A percentile compares a stretch with the other conserved stretches of the same genome.
Conservation (phyloP, 2,888 invertebrate species). For the Sialis lutaria region DNA sequence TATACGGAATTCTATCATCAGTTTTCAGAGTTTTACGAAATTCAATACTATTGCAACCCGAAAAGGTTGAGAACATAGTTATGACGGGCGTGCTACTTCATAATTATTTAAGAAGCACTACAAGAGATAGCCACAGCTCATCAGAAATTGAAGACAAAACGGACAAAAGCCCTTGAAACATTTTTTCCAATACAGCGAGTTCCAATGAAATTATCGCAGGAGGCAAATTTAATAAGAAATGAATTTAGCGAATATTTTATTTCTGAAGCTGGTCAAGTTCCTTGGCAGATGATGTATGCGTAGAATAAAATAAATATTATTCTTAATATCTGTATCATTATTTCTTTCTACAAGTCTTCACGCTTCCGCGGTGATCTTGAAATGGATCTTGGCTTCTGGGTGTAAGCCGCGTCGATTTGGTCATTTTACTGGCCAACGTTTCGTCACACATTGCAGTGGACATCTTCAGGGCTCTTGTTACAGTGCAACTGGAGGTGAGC, state of each 20-base stretch:
- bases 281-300: too few relatives aligned
- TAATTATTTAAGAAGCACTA: constrained; percentile 7
- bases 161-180: background rate
- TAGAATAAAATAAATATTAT: too few relatives aligned
- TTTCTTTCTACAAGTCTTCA: too few relatives aligned
- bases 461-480: too few relatives aligned
- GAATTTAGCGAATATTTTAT: background rate
- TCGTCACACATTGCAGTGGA: too few relatives aligned
- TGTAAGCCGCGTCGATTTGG: too few relatives aligned
- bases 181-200: background rate
- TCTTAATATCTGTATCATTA: too few relatives aligned
- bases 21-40: constrained; percentile 9
- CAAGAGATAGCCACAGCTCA: constrained; percentile 5
- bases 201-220: background rate
- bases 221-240: background rate
- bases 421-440: too few relatives aligned
- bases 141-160: constrained; percentile 4
- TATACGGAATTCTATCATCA: constrained; percentile 9
- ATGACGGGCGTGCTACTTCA: constrained; percentile 7
- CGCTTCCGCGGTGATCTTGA: too few relatives aligned
- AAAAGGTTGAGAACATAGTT: constrained; percentile 6
- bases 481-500: too few relatives aligned
- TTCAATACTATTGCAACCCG: constrained; percentile 9
- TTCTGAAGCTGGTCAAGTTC: too few relatives aligned
- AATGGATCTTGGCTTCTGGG: too few relatives aligned